phyloP scores from a whole-genome alignment of 2,113 vertebrate species.

The Piprites chloris region DNA sequence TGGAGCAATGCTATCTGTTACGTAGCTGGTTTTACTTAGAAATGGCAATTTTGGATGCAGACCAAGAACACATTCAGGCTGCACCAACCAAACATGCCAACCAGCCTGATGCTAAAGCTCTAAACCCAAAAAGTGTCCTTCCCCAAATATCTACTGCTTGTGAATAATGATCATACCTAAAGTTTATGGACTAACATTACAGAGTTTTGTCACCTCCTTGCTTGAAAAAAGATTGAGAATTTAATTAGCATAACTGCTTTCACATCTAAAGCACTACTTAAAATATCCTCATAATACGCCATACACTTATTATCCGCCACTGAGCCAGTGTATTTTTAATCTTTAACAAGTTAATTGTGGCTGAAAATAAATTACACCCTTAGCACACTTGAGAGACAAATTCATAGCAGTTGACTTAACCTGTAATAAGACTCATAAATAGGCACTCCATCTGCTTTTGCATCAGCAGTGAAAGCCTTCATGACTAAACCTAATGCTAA shows the following conservation, averaged over 20 bases:
- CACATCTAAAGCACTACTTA: not conserved
- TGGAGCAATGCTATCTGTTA: not conserved
- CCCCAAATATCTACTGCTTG: not conserved
- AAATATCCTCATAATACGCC: not conserved
- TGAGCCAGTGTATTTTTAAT: constrained; percentile 39
- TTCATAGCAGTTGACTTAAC: constrained; percentile 70
- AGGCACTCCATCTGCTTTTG: constrained; percentile 76
- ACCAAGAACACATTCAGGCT: not conserved
- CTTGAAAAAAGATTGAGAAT: not conserved
- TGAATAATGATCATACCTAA: not conserved
- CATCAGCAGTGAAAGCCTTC: constrained; percentile 61
- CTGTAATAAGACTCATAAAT: constrained; percentile 63
- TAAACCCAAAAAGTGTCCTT: not conserved
- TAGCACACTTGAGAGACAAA: constrained; percentile 71
- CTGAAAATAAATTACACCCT: constrained; percentile 68
- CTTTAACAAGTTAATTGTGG: constrained; percentile 45
- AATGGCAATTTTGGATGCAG: not conserved
- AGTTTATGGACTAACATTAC: not conserved
- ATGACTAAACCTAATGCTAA: constrained; percentile 71
- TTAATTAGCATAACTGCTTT: constrained; percentile 35
- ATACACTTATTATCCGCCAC: not conserved
- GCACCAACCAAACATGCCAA: not conserved
- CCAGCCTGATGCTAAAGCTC: not conserved
- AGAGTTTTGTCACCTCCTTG: not conserved
- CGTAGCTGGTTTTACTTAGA: not conserved